Evolutionary conservation across 2,888 invertebrate species (phyloP).

Genomic region (Cheiracanthium punctorium): DNA sequence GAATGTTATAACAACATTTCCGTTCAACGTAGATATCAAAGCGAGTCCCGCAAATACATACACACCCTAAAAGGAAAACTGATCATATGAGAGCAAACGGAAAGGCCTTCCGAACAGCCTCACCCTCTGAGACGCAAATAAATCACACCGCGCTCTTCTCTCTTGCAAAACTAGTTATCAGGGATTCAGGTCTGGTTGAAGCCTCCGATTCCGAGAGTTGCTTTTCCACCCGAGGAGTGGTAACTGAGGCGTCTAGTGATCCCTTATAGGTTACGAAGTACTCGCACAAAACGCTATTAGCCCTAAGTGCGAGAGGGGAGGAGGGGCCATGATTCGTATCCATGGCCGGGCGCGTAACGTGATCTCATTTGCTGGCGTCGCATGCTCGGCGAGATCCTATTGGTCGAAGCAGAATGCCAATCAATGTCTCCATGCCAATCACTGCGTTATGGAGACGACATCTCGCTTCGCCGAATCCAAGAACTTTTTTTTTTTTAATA

Average conservation of each 20-base stretch:
- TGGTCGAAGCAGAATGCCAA: conserved; percentile 65
- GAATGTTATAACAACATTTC: too few relatives aligned
- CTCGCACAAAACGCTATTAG: conserved; percentile 62
- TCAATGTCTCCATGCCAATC: conserved; percentile 70
- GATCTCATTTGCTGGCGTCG: conserved; percentile 70
- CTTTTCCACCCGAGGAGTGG: conserved; percentile 41
- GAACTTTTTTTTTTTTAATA: too few relatives aligned
- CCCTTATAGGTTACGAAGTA: conserved; percentile 73
- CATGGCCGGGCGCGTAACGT: conserved; percentile 65
- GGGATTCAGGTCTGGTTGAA: conserved; percentile 41
- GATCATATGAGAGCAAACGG: too few relatives aligned
- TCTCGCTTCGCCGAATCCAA: conserved; percentile 23
- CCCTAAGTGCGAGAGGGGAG: conserved; percentile 49
- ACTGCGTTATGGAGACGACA: conserved; percentile 67
- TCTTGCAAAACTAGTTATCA: conserved; percentile 47
- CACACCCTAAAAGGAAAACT: too few relatives aligned
- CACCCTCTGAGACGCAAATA: background rate
- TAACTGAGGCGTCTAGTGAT: conserved; percentile 72
- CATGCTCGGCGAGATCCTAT: conserved; percentile 52
- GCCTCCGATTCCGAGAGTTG: conserved; percentile 26
- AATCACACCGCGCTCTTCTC: conserved; percentile 13
- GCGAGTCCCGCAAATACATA: too few relatives aligned
- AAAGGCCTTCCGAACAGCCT: background rate
- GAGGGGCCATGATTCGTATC: conserved; percentile 58
- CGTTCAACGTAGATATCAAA: too few relatives aligned